Evolutionary conservation across 2,797 vertebrate genomes (phyloP), one percentile per base, ranked within the genome.

Genomic region (Sarcophilus harrisii): DNA sequence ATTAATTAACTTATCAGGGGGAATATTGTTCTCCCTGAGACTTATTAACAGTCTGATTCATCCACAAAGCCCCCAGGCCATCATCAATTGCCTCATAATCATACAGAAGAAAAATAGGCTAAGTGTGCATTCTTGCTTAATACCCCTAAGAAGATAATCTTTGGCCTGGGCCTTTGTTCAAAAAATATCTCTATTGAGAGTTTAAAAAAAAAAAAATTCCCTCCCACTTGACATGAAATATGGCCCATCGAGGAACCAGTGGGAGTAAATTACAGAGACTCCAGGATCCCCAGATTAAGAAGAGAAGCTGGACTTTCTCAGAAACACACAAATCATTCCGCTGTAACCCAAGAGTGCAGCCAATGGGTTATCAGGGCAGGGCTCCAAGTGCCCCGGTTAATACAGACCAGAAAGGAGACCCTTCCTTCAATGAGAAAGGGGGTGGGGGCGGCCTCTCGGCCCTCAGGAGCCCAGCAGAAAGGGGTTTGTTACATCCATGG

Each of bases 1-100:
- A 98, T 98, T 98, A 98, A 98, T 98, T 98, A 98, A 97, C 95
- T 96, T 98, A 98, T 97, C 97, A 97, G 57, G 1, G 0, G 38
- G 94, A 98, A 97, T 90, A 92, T 95, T 92, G 94, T 97, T 97
- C 97, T 98, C 89, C 58, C 96, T 97, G 96, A 97, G 97, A 98
- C 98, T 98, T 98, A 97, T 98, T 98, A 98, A 97, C 97, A 97
- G 97, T 97, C 97, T 98, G 97, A 98, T 98, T 98, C 98, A 98
- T 97, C 96, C 93, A 90, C 92, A 97, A 96, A 96, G 96, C 98
- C 97, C 73, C 92, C 95, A 96, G 96, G 98, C 97, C 93, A 97
- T 97, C 96, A 96, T 97, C 97, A 97, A 96, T 97, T 96, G 97
- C 95, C 93, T 98, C 96, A 95, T 96, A 97, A 97, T 97, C 97